Conservation (phyloP, 2,797 vertebrate genomes). For the Hemibagrus guttatus region DNA sequence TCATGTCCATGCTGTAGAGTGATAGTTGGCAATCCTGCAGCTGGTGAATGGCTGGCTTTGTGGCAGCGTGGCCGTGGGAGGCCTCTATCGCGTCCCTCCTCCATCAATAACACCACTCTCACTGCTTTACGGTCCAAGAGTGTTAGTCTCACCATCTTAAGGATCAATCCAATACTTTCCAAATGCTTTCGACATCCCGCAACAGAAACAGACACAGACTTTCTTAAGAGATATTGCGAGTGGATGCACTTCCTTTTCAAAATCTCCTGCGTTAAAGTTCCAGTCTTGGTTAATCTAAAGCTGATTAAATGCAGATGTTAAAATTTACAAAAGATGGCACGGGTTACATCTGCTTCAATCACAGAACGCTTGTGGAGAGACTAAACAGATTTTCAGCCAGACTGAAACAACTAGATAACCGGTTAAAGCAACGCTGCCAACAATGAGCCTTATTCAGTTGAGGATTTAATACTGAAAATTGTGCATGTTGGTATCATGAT, state of each 20-base stretch:
- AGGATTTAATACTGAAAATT: not conserved
- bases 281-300: not conserved
- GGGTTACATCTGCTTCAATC: not conserved
- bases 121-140: not conserved
- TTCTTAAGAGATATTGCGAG: not conserved
- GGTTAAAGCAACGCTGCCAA: not conserved
- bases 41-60: constrained; percentile 47
- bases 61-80: constrained; percentile 35
- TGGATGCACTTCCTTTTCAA: not conserved
- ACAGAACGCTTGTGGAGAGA: too few species aligned
- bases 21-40: constrained; percentile 30
- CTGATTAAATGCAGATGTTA: not conserved
- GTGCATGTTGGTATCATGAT: not conserved
- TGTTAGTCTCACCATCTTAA: not conserved
- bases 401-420: not conserved
- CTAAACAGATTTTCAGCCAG: too few species aligned
- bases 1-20: constrained; percentile 33
- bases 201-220: not conserved
- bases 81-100: constrained; percentile 11
- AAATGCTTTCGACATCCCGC: too few species aligned
- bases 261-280: not conserved
- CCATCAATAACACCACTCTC: not conserved
- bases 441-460: not conserved
- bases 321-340: not conserved
- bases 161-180: not conserved